Base-by-base conservation (phyloP, 2,888 invertebrate genomes). In the Capitulum mitella region DNA sequence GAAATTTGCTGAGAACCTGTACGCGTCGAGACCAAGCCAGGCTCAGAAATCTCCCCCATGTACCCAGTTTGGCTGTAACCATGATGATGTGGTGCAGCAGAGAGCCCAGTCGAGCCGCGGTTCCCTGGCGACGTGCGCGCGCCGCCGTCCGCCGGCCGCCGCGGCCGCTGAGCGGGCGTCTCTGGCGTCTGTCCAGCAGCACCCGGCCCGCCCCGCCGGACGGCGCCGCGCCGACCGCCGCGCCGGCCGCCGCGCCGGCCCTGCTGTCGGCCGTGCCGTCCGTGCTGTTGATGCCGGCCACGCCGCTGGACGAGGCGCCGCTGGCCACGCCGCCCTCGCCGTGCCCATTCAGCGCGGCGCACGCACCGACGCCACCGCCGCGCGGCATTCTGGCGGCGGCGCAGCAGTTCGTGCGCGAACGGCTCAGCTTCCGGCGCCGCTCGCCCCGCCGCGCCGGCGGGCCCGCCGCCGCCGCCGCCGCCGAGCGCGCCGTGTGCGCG, bases 361-460 rank as follows among this genome's bases (percentile, higher is more conserved):
- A n/a, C n/a, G 34, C 64, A 22, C 40, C 26, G 40, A 1, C 70
- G 26, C 26, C 37, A 26, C 22, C 70, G 26, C 10, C 70, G 70
- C 70, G 70, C 22, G 70, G 70, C 70, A 37, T 70, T 26, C 70
- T 70, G 26, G 70, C 70, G 8, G 70, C 70, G 8, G 70, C 70
- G 26, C 70, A 70, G 40, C 70, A 70, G 70, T 70, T 70, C 26
- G 70, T 70, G 19, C 37, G 40, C 22, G 70, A 70, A 26, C 22
- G 70, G 10, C 70, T 70, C 10, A 70, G 70, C 26, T 70, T 70
- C 70, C 70, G 70, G 40, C 70, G 70, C 1, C 70, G 70, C 14
- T 3, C 14, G 40, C 3, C 70, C 3, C 37, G 70, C 1, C 40
- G 37, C 22, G 37, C 34, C 64, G 54, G 54, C 26, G n/a, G n/a